phyloP scores from a whole-genome alignment of 2,113 vertebrate species.

The Cathartes aura region DNA sequence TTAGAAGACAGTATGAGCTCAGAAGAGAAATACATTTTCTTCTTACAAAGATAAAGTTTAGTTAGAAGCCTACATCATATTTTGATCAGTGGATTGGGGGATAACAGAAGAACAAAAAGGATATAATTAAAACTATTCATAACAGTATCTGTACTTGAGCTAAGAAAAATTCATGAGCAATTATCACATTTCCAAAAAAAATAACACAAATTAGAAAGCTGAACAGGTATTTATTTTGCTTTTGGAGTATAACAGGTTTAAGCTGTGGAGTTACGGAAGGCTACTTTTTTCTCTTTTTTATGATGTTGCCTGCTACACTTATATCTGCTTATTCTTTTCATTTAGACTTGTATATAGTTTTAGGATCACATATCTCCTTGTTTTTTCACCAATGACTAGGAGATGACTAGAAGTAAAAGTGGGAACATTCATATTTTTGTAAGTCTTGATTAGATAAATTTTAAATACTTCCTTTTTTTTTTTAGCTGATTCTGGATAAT shows the following conservation, averaged over 20 bases:
- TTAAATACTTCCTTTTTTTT: not conserved
- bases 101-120: fast-evolving
- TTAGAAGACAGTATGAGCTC: not conserved
- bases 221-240: not conserved
- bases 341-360: not conserved
- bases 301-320: not conserved
- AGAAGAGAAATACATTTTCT: not conserved
- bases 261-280: fast-evolving
- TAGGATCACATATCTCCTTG: not conserved
- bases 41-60: not conserved
- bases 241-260: not conserved
- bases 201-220: not conserved
- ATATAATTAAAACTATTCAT: not conserved
- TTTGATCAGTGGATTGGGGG: not conserved
- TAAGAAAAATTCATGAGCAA: not conserved
- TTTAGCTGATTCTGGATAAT: not conserved
- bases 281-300: not conserved
- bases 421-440: fast-evolving
- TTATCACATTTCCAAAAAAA: not conserved
- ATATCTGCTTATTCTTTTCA: not conserved
- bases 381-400: not conserved
- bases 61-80: not conserved
- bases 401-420: not conserved
- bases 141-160: not conserved
- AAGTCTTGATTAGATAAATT: not conserved